Evolutionary conservation across 2,888 invertebrate species (phyloP).

Genomic region (Hyppa rectilinea): DNA sequence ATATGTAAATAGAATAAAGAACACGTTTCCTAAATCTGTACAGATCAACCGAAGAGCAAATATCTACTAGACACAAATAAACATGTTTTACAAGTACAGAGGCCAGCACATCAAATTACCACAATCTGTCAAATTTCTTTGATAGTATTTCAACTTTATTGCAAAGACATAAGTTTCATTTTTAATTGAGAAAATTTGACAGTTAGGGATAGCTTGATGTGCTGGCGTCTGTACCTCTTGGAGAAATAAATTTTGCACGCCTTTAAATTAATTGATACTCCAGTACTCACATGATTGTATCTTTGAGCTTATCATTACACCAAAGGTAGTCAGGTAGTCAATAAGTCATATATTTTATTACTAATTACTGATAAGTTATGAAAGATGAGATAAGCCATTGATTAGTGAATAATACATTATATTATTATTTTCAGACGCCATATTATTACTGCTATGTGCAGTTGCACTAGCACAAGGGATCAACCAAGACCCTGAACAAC

Average conservation of each 20-base stretch:
- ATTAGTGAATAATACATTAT: constrained; percentile 7
- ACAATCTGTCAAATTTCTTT: too few species aligned
- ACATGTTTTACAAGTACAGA: constrained; percentile 4
- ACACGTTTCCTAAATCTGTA: not conserved
- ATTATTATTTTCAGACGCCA: constrained; percentile 72
- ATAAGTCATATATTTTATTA: not conserved
- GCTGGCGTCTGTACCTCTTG: too few species aligned
- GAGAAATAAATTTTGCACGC: not conserved
- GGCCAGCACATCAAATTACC: too few species aligned
- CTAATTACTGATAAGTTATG: constrained; percentile 33
- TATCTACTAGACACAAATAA: not conserved
- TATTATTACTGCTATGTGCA: constrained; percentile 77
- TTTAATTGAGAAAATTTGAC: too few species aligned
- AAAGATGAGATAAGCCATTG: constrained; percentile 13
- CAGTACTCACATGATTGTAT: constrained; percentile 24
- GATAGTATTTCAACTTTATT: too few species aligned
- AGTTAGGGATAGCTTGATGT: too few species aligned
- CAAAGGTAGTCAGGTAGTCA: constrained; percentile 15
- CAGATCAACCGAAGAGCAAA: not conserved
- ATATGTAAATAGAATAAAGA: not conserved
- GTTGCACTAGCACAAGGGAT: constrained; percentile 71
- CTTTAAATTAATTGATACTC: constrained; percentile 26
- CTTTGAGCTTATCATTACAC: constrained; percentile 29
- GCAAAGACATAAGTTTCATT: too few species aligned
- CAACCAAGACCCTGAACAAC: constrained; percentile 63